Conservation (phyloP, 1,140 invertebrate species). For the Drosophila pallidifrons region DNA sequence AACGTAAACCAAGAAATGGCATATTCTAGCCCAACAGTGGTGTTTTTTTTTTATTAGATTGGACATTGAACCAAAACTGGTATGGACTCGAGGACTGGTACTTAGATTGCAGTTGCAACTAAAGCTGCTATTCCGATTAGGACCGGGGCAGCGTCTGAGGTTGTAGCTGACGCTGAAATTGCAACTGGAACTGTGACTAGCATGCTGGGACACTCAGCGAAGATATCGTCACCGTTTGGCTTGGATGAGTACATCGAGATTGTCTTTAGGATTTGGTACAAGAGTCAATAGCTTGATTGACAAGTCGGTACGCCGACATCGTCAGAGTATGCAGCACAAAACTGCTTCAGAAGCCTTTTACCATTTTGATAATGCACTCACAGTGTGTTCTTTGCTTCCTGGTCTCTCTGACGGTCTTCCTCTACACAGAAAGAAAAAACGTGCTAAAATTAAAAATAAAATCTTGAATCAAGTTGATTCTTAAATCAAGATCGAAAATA, state of each 20-base stretch:
- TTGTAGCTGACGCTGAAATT: background rate
- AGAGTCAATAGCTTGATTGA: slow-evolving; percentile 81
- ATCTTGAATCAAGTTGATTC: too few relatives aligned
- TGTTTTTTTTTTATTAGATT: slow-evolving; percentile 25
- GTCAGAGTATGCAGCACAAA: slow-evolving; percentile 31
- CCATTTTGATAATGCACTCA: slow-evolving; percentile 64
- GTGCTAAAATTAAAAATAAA: too few relatives aligned
- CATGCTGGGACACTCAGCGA: slow-evolving; percentile 7
- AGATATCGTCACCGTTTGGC: slow-evolving; percentile 73
- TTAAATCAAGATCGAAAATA: too few relatives aligned
- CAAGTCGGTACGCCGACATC: slow-evolving; percentile 66
- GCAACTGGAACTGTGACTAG: background rate
- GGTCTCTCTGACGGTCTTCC: slow-evolving; percentile 21
- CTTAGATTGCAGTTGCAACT: slow-evolving; percentile 8
- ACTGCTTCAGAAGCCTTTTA: slow-evolving; percentile 29
- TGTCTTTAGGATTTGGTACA: slow-evolving; percentile 76
- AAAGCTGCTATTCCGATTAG: slow-evolving; percentile 13
- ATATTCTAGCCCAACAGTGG: slow-evolving; percentile 19
- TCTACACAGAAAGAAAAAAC: too few relatives aligned
- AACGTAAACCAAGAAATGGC: slow-evolving; percentile 49
- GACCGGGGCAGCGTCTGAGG: slow-evolving; percentile 2
- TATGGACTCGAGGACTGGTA: slow-evolving; percentile 16
- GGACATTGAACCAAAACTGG: slow-evolving; percentile 37
- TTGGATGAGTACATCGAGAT: slow-evolving; percentile 62
- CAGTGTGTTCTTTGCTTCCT: slow-evolving; percentile 72